Evolutionary conservation across 2,113 vertebrate genomes (phyloP), one percentile per base, ranked within the genome.

Genomic region (Synchiropus splendidus): DNA sequence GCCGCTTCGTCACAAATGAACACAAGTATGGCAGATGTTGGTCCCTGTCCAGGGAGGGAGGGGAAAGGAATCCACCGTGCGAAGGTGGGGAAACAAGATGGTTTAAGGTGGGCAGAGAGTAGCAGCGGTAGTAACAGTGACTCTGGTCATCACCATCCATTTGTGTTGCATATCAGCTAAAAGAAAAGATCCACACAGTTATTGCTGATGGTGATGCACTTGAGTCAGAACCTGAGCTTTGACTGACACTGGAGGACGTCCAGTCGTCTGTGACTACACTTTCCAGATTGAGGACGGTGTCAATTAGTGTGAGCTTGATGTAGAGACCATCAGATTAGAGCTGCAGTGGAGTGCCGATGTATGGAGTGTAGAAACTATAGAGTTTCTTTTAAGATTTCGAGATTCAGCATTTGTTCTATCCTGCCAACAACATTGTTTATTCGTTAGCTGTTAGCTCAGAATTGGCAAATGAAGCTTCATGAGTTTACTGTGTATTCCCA

Each of bases 1-100:
- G 87, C 85, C 83, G 86, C 86, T 85, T 72, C 68, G 65, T 78
- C 71, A 77, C 65, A 75, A 63, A 74, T 66, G 70, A 68, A 70
- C 58, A 77, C 66, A 80, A 60, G 51, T 78, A 83, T 78, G 76
- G 81, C 79, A 80, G 69, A 77, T 78, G 73, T 82, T 83, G 83
- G 84, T 84, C 83, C 84, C 78, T 64, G 59, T 77, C 67, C 51
- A 2, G 54, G 50, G 65, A 61, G 58, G 51, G 51, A 56, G 57
- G 58, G 47, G 59, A 52, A 9, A 27, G 8, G 21, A 27, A 8
- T 27, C 21, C 21, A 27, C 4, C 21, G 21, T 5, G 21, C 8
- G 21, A 27, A 27, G 4, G 21, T 8, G 8, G 8, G 21, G 21
- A 27, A 51, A 60, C 49, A 38, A 43, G 70, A 67, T 64, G 60